These are phyloP conservation scores for Eleginops maclovinus DNA, from an alignment of 2,113 vertebrate genomes.

Conservation along the genomic window DNA sequence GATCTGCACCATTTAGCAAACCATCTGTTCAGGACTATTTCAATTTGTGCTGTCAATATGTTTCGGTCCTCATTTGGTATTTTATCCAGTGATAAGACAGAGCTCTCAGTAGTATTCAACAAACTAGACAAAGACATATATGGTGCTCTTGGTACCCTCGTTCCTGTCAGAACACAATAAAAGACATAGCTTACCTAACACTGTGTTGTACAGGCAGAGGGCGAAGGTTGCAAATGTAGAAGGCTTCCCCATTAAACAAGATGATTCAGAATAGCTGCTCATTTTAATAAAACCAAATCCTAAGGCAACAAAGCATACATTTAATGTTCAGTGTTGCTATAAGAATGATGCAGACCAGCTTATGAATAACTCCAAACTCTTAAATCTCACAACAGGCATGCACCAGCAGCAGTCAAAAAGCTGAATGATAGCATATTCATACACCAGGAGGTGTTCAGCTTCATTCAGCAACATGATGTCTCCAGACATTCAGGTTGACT, in stretches of 20 bases:
- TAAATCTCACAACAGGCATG: neutral
- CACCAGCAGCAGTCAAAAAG: neutral
- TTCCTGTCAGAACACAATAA: neutral
- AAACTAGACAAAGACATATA: neutral
- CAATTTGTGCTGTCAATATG: conserved; percentile 1
- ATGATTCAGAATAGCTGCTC: neutral
- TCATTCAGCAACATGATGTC: conserved; percentile 42
- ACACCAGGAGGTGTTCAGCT: neutral
- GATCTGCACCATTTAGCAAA: conserved; percentile 24
- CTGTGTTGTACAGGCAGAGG: no score
- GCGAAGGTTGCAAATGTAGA: neutral
- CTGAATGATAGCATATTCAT: conserved; percentile 7
- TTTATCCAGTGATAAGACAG: neutral
- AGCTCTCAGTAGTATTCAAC: no score
- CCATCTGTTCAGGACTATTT: conserved; percentile 44
- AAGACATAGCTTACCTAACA: no score
- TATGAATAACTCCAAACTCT: neutral
- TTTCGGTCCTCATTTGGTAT: conserved; percentile 4
- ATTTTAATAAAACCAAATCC: neutral
- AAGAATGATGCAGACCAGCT: neutral
- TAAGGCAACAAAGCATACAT: neutral
- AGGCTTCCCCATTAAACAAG: neutral
- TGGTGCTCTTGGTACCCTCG: neutral
- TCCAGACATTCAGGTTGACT: conserved; percentile 23
- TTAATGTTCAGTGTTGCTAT: neutral